Conservation (phyloP, 2,797 vertebrate species). For the Pogoniulus pusillus region DNA sequence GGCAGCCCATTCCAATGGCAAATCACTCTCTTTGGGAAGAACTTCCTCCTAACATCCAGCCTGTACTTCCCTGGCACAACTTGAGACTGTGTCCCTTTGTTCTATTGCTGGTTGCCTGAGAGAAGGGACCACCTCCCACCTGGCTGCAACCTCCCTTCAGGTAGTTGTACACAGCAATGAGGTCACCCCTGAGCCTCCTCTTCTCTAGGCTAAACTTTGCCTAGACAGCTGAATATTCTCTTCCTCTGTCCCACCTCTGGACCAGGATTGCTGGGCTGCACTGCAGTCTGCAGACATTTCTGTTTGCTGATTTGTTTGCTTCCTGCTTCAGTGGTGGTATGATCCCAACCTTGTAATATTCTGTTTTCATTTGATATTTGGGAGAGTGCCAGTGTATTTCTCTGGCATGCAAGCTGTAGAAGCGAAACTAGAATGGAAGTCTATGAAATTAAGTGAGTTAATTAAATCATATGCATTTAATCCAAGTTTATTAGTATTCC, state of each 20-base stretch:
- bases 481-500: constrained; percentile 21
- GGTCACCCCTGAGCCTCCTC: too few species aligned
- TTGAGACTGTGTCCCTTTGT: too few species aligned
- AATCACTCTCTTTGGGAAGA: too few species aligned
- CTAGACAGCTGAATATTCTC: neutral
- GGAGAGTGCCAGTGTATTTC: constrained; percentile 21
- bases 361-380: constrained; percentile 34
- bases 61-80: too few species aligned
- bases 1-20: too few species aligned
- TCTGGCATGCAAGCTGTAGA: neutral
- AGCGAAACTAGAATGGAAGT: constrained; percentile 8
- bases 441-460: constrained; percentile 43
- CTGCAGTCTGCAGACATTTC: neutral
- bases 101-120: too few species aligned
- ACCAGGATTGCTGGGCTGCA: neutral
- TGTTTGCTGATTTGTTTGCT: neutral
- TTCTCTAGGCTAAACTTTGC: too few species aligned
- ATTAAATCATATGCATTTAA: constrained; percentile 15
- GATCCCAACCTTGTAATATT: neutral
- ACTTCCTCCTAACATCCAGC: too few species aligned
- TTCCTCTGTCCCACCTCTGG: neutral
- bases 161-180: too few species aligned
- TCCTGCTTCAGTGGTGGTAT: neutral
- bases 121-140: too few species aligned
- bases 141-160: too few species aligned